A percentile compares a stretch with the other conserved stretches of the same genome.
These are phyloP conservation scores for Caenorhabditis imperialis DNA, from an alignment of 2,888 invertebrate species.

Conservation along the genomic window DNA sequence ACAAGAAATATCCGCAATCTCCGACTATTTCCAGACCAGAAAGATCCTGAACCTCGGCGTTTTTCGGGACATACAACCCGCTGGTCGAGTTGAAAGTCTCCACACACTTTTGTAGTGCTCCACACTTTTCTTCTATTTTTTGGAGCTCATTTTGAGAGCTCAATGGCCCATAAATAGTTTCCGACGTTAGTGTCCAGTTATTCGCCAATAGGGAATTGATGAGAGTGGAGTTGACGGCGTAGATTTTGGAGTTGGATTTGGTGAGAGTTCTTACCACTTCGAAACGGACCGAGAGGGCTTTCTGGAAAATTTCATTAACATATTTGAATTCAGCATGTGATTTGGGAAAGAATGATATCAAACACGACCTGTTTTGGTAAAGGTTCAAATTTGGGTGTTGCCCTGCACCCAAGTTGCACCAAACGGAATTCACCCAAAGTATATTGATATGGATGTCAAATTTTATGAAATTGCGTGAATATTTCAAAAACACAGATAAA, in stretches of 20 bases:
- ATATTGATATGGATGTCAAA: too few species aligned
- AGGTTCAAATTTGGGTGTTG: too few species aligned
- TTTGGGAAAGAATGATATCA: too few species aligned
- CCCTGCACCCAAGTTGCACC: too few species aligned
- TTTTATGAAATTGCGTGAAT: too few species aligned
- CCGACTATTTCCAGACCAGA: too few species aligned
- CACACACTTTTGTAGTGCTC: background rate
- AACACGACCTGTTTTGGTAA: too few species aligned
- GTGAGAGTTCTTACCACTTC: slow-evolving; percentile 6
- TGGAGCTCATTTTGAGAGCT: slow-evolving; percentile 16
- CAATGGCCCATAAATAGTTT: slow-evolving; percentile 9
- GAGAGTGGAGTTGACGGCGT: background rate
- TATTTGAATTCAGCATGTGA: too few species aligned
- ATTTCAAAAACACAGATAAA: too few species aligned
- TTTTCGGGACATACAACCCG: slow-evolving; percentile 4
- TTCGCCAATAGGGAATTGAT: background rate
- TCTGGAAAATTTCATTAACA: slow-evolving; percentile 6
- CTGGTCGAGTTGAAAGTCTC: background rate
- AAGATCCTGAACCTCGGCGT: too few species aligned
- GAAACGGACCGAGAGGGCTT: slow-evolving; percentile 22
- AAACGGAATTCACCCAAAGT: too few species aligned
- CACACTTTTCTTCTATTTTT: slow-evolving; percentile 9
- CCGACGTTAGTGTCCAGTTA: slow-evolving; percentile 5
- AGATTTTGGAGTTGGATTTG: slow-evolving; percentile 2
- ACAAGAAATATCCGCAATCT: too few species aligned